A percentile compares a stretch with the other conserved stretches of the same genome.
These are phyloP conservation scores for Menura novaehollandiae DNA, from an alignment of 2,113 vertebrate genomes.

Conservation along the genomic window DNA sequence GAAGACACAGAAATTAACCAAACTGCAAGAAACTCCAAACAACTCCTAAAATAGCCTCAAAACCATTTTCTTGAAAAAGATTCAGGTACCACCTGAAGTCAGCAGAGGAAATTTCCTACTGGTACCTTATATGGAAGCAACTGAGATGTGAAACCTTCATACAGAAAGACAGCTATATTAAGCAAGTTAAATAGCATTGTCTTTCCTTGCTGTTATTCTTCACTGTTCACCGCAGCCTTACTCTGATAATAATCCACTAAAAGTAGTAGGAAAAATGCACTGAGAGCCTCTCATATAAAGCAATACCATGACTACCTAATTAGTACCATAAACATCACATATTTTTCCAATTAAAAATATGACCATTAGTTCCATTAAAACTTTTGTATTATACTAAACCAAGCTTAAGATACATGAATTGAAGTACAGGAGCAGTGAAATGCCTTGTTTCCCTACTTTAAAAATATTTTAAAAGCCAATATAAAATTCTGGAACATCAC, in stretches of 20 bases:
- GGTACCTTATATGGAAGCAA: neutral
- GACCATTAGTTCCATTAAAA: neutral
- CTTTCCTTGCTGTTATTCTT: neutral
- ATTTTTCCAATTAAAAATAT: neutral
- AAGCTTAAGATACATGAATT: neutral
- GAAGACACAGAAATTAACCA: neutral
- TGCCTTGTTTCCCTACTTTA: neutral
- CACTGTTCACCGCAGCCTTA: neutral
- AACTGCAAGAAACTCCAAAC: neutral
- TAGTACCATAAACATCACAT: neutral
- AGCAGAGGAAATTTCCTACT: neutral
- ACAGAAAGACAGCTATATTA: neutral
- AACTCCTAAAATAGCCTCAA: neutral
- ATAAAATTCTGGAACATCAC: neutral
- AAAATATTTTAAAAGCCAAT: neutral
- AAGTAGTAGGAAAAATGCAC: neutral
- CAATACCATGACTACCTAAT: neutral
- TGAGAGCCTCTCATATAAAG: neutral
- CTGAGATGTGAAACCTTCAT: neutral
- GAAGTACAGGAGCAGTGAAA: neutral
- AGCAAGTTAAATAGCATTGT: neutral
- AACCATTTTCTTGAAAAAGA: neutral
- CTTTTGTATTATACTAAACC: neutral
- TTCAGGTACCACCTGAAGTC: neutral
- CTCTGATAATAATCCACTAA: neutral